Conservation (phyloP, 2,113 vertebrate genomes). For the Pyrgilauda ruficollis region DNA sequence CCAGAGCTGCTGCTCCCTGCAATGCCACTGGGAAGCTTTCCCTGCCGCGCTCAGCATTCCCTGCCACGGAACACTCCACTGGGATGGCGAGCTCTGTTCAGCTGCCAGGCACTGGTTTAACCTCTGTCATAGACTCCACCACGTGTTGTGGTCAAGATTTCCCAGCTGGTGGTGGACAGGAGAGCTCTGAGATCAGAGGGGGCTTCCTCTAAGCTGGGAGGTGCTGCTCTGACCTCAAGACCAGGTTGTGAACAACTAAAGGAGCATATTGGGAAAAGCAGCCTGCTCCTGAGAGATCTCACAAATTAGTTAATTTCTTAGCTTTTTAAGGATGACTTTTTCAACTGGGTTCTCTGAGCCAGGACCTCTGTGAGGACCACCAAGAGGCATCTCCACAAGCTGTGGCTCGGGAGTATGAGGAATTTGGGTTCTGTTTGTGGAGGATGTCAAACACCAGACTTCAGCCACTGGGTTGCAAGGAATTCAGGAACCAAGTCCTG, state of each 20-base stretch:
- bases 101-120: neutral
- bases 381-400: neutral
- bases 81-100: neutral
- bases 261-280: neutral
- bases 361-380: neutral
- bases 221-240: neutral
- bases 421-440: neutral
- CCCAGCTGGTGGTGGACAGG: neutral
- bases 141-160: neutral
- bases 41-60: neutral
- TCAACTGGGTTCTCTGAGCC: neutral
- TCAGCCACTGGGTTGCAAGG: fast-evolving
- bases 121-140: neutral
- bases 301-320: neutral
- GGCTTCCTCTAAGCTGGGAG: neutral
- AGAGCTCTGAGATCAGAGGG: neutral
- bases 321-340: neutral
- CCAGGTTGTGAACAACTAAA: neutral
- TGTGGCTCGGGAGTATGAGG: fast-evolving
- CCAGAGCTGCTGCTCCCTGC: constrained; percentile 43
- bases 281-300: neutral
- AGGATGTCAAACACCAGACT: neutral
- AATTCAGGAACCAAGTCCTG: fast-evolving
- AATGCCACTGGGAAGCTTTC: neutral
- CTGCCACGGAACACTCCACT: neutral